A percentile compares a stretch with the other conserved stretches of the same genome.
Evolutionary conservation across 2,888 invertebrate genomes (phyloP).

Genomic region (Liodrosophila aerea): DNA sequence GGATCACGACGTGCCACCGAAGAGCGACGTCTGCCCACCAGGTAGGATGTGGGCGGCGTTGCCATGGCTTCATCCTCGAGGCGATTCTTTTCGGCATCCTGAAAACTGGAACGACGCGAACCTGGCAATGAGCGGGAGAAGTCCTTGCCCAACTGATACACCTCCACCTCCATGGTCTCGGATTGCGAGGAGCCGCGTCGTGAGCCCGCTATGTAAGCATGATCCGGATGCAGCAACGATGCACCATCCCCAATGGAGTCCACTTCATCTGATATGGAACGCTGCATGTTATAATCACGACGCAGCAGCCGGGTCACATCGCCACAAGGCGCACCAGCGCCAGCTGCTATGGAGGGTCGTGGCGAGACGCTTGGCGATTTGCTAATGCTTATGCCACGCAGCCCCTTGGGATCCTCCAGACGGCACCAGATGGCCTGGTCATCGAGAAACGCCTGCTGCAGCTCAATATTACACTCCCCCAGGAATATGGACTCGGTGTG

Average conservation of each 20-base stretch:
- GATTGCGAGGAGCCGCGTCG: conserved; percentile 94
- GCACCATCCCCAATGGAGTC: conserved; percentile 90
- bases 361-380: conserved; percentile 91
- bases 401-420: conserved; percentile 89
- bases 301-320: conserved; percentile 86
- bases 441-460: conserved; percentile 90
- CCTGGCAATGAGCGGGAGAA: conserved; percentile 93
- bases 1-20: conserved; percentile 92
- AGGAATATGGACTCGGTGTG: conserved; percentile 91
- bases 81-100: conserved; percentile 86
- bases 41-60: conserved; percentile 84
- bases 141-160: conserved; percentile 92
- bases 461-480: conserved; percentile 88
- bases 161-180: conserved; percentile 92
- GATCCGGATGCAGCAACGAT: conserved; percentile 92
- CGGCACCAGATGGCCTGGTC: conserved; percentile 96
- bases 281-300: conserved; percentile 89
- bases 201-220: conserved; percentile 90
- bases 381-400: conserved; percentile 84
- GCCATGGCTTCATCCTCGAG: conserved; percentile 81
- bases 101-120: conserved; percentile 92
- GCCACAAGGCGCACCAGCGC: conserved; percentile 84
- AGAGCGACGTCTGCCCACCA: conserved; percentile 89
- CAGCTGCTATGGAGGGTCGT: conserved; percentile 87
- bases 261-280: conserved; percentile 89